Evolutionary conservation across 2,113 vertebrate species (phyloP), one percentile per base, ranked within the genome.

Genomic region (Columbina picui): DNA sequence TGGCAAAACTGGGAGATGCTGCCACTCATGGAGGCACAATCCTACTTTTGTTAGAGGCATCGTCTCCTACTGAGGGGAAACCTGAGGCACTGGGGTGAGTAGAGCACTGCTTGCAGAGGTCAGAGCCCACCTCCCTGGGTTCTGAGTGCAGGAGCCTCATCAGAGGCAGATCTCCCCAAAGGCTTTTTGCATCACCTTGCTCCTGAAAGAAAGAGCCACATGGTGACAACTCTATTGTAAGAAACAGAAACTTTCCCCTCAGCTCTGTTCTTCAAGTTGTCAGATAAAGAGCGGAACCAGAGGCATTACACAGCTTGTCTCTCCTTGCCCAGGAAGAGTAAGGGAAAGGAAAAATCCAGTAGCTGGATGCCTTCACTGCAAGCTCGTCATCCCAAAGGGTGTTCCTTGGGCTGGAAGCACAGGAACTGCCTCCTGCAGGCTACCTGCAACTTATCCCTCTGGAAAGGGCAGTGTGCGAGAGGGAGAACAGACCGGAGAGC

Each of bases 361-460:
- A 52, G 38, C 38, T 74, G 76, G 30, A 43, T 45, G 60, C 14
- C 49, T 82, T 82, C 3, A 2, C 32, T 57, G 36, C 7, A 47
- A 3, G 2, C 3, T 23, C 3, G 29, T 27, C 47, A 14, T 64
- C 20, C 69, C 2, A 0, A 55, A 83, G 32, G 18, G 3, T 38
- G 10, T 17, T 77, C 19, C 25, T 61, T 17, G 39, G 36, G 12
- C 11, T 87, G 55, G 43, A 91, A 60, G 30, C 29, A 78, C 14
- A 59, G 53, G 34, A 26, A 82, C 21, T 68, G 41, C 36, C 39
- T 94, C 61, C 34, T 1, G 1, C 25, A 27, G 43, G 47, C 52
- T 81, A 27, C 32, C 20, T 36, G 27, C 16, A 84, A 41, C 14
- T 45, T 34, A 55, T 19, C 14, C 32, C 26, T 64, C 56, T 67